These are phyloP conservation scores for Phaenicophaeus curvirostris DNA, from an alignment of 2,797 vertebrate species.

Conservation along the genomic window DNA sequence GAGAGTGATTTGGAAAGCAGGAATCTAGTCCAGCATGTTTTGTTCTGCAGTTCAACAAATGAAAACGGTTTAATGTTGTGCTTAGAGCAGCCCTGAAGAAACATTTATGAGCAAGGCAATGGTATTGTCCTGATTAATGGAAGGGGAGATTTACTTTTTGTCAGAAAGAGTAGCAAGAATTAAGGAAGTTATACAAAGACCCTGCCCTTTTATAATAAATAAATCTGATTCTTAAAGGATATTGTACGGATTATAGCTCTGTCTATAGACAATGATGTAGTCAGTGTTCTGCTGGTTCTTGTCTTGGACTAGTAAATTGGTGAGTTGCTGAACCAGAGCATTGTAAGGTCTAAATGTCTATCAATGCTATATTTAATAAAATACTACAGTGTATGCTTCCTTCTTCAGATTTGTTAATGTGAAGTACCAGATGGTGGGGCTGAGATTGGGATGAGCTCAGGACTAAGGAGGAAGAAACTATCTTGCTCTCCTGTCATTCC, in stretches of 20 bases:
- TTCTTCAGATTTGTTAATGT: background rate
- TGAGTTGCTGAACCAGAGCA: background rate
- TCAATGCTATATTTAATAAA: background rate
- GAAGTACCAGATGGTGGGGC: background rate
- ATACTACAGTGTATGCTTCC: too few species aligned
- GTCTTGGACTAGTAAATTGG: background rate
- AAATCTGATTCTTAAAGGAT: background rate
- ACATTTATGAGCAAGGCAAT: background rate
- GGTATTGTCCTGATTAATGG: background rate
- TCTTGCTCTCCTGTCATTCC: background rate
- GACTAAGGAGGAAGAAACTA: background rate
- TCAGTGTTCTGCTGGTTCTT: background rate
- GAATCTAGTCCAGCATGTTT: background rate
- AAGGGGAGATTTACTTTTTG: background rate
- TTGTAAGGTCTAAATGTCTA: background rate
- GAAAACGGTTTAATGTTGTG: background rate
- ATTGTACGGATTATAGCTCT: background rate
- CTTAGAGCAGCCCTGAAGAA: background rate
- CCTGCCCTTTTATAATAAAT: background rate
- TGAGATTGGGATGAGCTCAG: background rate
- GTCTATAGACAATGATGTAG: background rate
- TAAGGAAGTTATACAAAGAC: background rate
- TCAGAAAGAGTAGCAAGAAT: background rate
- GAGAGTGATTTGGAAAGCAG: background rate
- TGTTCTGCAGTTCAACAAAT: background rate